These are phyloP conservation scores for Poeciliopsis occidentalis DNA, from an alignment of 2,113 vertebrate species.

Conservation along the genomic window DNA sequence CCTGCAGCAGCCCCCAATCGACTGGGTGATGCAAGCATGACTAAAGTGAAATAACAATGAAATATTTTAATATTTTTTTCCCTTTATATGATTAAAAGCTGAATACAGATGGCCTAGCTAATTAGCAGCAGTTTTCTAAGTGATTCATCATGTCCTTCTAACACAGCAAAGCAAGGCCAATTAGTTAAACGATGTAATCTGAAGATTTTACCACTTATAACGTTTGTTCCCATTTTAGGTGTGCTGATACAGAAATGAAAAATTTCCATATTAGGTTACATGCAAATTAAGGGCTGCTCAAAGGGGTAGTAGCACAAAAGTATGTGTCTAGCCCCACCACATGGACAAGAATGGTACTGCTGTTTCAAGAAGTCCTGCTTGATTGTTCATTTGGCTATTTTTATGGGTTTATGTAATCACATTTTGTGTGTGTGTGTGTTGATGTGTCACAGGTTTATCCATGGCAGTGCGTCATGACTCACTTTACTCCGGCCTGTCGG, in stretches of 20 bases:
- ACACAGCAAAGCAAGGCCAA: neutral
- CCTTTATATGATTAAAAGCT: neutral
- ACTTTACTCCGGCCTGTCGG: conserved; percentile 74
- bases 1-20: neutral
- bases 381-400: neutral
- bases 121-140: neutral
- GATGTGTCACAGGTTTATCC: conserved; percentile 71
- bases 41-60: neutral
- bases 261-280: conserved; percentile 40
- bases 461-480: conserved; percentile 62
- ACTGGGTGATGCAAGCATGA: neutral
- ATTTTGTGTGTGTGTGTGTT: neutral
- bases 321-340: conserved; percentile 31
- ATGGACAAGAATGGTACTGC: conserved; percentile 34
- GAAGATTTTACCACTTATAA: neutral
- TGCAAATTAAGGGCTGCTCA: neutral
- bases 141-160: conserved; percentile 11
- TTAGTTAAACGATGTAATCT: neutral
- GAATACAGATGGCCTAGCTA: neutral
- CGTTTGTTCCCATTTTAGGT: neutral
- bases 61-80: neutral
- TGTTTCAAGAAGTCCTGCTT: neutral
- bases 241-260: neutral
- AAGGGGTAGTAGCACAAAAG: neutral
- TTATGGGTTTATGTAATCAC: neutral